Conservation (phyloP, 2,113 vertebrate genomes). For the Loxodonta africana region DNA sequence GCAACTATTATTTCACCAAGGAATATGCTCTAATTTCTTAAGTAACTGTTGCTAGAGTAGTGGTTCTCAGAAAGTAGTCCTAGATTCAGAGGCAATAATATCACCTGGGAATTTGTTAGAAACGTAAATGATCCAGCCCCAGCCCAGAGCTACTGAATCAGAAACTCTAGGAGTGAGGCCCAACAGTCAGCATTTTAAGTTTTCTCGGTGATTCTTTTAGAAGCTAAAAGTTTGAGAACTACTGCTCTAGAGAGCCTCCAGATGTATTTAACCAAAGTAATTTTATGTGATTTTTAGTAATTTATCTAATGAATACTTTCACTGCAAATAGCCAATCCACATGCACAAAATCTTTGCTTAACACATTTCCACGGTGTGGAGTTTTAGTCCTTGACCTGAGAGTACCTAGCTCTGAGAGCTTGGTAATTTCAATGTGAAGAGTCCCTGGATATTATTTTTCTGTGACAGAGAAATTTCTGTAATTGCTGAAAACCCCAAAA, state of each 20-base stretch:
- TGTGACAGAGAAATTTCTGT: conserved; percentile 8
- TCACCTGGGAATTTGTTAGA: not conserved
- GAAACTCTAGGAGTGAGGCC: not conserved
- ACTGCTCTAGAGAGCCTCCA: not conserved
- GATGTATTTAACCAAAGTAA: not conserved
- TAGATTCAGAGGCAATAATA: not conserved
- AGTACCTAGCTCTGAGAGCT: not conserved
- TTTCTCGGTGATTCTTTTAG: not conserved
- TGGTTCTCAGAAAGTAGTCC: not conserved
- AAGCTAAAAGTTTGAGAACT: not conserved
- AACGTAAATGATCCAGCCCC: not conserved
- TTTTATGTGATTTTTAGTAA: not conserved
- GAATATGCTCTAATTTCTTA: not conserved
- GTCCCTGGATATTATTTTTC: conserved; percentile 28
- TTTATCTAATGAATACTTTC: not conserved
- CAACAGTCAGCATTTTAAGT: not conserved
- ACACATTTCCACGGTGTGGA: not conserved
- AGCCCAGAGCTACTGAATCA: too few relatives aligned
- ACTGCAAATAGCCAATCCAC: not conserved
- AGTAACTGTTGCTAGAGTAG: not conserved
- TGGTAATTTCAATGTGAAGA: conserved; percentile 11
- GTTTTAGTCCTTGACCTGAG: not conserved
- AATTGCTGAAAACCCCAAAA: conserved; percentile 35
- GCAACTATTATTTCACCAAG: not conserved
- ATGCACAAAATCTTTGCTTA: not conserved